phyloP scores from a whole-genome alignment of 2,113 vertebrate species.

The Phainopepla nitens region DNA sequence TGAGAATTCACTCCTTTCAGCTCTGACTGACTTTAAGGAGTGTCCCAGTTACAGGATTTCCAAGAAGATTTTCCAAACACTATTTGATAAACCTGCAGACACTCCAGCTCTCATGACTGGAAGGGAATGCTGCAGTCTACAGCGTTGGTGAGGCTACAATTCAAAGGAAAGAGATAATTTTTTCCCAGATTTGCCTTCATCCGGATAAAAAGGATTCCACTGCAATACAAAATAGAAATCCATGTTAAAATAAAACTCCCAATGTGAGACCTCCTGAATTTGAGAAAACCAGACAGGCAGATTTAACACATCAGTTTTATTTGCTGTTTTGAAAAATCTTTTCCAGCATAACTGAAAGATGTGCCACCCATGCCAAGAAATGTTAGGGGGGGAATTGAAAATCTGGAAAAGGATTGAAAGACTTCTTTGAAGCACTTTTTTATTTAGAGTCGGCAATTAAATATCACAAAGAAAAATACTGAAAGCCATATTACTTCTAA shows the following conservation, averaged over 20 bases:
- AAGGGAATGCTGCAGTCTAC: background rate
- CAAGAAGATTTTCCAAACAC: background rate
- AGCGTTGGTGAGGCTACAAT: background rate
- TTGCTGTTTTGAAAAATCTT: background rate
- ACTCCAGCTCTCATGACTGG: rapidly evolving
- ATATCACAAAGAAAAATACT: background rate
- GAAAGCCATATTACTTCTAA: background rate
- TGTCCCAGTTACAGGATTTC: background rate
- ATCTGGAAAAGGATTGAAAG: background rate
- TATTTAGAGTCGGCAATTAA: background rate
- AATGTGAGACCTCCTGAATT: background rate
- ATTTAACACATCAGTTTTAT: background rate
- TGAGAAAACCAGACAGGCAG: background rate
- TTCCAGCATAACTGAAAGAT: background rate
- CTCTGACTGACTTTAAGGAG: background rate
- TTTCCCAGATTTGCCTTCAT: background rate
- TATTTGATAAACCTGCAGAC: background rate
- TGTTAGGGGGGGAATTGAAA: background rate
- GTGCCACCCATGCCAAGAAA: background rate
- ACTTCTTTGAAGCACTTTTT: background rate
- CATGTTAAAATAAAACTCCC: background rate
- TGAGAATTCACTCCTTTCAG: background rate
- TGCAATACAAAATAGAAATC: background rate
- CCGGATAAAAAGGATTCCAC: background rate
- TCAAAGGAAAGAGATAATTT: background rate